These are phyloP conservation scores for Oedothorax gibbosus DNA, from an alignment of 1,140 invertebrate species.

Conservation along the genomic window DNA sequence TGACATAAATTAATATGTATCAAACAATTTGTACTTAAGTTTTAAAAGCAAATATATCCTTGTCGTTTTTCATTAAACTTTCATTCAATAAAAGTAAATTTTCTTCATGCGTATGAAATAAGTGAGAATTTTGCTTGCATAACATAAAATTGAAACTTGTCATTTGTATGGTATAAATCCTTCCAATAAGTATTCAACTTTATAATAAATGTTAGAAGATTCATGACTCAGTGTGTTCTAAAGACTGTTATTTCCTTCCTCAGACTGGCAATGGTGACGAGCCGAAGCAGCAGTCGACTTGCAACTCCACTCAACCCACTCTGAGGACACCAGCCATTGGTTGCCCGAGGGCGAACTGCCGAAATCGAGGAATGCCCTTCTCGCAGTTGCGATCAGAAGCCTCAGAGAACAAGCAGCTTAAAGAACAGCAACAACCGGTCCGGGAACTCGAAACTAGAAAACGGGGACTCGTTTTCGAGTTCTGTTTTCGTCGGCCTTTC, in stretches of 20 bases:
- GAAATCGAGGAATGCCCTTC: slow-evolving; percentile 30
- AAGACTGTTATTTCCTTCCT: slow-evolving; percentile 32
- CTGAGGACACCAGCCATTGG: slow-evolving; percentile 36
- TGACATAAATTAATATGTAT: too few relatives aligned
- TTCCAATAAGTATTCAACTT: too few relatives aligned
- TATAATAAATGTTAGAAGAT: too few relatives aligned
- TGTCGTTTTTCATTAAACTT: too few relatives aligned
- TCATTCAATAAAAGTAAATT: too few relatives aligned
- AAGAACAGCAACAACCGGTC: slow-evolving; percentile 37
- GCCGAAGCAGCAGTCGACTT: slow-evolving; percentile 24
- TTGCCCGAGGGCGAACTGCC: slow-evolving; percentile 32
- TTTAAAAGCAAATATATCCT: too few relatives aligned
- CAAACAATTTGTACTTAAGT: too few relatives aligned
- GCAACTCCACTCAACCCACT: slow-evolving; percentile 58
- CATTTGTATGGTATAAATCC: too few relatives aligned
- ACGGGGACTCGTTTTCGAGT: slow-evolving; percentile 31
- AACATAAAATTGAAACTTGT: too few relatives aligned
- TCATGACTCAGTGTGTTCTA: slow-evolving; percentile 17
- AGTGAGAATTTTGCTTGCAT: too few relatives aligned
- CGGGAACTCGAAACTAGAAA: slow-evolving; percentile 51
- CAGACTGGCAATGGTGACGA: slow-evolving; percentile 42
- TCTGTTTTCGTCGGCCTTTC: slow-evolving; percentile 33
- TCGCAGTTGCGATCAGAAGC: slow-evolving; percentile 12
- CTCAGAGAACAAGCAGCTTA: slow-evolving; percentile 30
- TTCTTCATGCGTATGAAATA: too few relatives aligned